Percentiles rank a stretch among this genome's conserved stretches.
These are phyloP conservation scores for Empis stercorea DNA, from an alignment of 2,888 invertebrate genomes.

Conservation along the genomic window DNA sequence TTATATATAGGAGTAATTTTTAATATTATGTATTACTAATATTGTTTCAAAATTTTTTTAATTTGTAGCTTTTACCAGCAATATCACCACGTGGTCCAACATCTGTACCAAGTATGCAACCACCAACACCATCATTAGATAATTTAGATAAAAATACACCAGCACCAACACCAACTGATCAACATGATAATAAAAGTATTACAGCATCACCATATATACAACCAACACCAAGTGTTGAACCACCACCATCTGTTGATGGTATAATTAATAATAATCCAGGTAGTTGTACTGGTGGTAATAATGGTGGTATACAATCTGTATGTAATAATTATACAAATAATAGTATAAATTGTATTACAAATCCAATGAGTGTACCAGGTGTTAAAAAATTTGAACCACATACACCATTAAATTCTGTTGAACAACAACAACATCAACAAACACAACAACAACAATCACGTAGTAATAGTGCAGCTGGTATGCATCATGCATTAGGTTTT, in stretches of 20 bases:
- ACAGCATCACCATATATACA: slow-evolving; percentile 35
- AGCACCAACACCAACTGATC: slow-evolving; percentile 35
- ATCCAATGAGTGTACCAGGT: neutral
- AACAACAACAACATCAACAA: neutral
- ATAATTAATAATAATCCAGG: slow-evolving; percentile 9
- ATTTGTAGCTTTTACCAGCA: slow-evolving; percentile 26
- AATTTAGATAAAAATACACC: slow-evolving; percentile 36
- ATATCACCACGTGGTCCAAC: slow-evolving; percentile 52
- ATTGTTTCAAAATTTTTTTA: slow-evolving; percentile 2
- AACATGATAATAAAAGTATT: slow-evolving; percentile 35
- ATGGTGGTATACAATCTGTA: slow-evolving; percentile 17
- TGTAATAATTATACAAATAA: neutral
- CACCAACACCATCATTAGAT: slow-evolving; percentile 36
- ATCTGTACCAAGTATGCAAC: slow-evolving; percentile 34
- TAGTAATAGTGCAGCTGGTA: neutral
- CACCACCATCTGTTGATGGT: slow-evolving; percentile 27
- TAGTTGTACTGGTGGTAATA: slow-evolving; percentile 1
- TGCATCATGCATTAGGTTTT: neutral
- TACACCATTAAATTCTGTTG: neutral
- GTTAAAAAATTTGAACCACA: neutral
- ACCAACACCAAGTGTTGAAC: slow-evolving; percentile 32
- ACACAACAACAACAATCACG: neutral
- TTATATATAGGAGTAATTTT: neutral
- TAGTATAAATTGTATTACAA: slow-evolving; percentile 17
- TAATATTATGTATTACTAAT: neutral